Percentiles rank a stretch among this genome's conserved stretches.
Evolutionary conservation across 2,113 vertebrate species (phyloP).

Genomic region (Brachionichthys hirsutus): DNA sequence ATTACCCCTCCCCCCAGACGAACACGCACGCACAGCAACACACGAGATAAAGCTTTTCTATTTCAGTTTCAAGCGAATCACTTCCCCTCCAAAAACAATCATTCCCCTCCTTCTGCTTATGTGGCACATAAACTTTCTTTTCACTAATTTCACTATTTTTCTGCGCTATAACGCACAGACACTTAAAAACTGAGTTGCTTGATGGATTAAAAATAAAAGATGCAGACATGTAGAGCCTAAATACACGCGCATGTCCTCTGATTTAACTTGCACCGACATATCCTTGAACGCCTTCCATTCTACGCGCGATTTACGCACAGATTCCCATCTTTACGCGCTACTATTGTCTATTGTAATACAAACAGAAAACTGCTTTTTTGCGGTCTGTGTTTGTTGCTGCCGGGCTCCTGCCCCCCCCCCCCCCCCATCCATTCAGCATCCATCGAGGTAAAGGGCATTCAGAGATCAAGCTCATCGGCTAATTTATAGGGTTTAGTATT

Average conservation of each 20-base stretch:
- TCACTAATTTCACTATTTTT: no score
- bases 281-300: not conserved
- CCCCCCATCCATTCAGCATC: conserved; percentile 37
- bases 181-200: no score
- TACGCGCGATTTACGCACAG: conserved; percentile 23
- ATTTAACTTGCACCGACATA: not conserved
- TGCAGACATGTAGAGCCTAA: no score
- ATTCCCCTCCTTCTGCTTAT: no score
- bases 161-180: not conserved
- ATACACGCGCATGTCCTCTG: not conserved
- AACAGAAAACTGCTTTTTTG: conserved; percentile 26
- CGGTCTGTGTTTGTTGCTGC: conserved; percentile 37
- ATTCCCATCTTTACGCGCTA: conserved; percentile 6
- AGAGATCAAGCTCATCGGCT: conserved; percentile 51
- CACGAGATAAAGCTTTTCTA: not conserved
- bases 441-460: conserved; percentile 48
- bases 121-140: no score
- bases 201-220: no score
- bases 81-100: no score
- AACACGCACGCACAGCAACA: not conserved
- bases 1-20: not conserved
- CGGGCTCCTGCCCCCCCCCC: conserved; percentile 15
- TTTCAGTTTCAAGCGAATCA: not conserved
- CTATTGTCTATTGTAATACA: conserved; percentile 11
- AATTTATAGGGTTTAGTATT: conserved; percentile 60